Evolutionary conservation across 1,140 invertebrate genomes (phyloP).

Genomic region (Ceratina japonica): DNA sequence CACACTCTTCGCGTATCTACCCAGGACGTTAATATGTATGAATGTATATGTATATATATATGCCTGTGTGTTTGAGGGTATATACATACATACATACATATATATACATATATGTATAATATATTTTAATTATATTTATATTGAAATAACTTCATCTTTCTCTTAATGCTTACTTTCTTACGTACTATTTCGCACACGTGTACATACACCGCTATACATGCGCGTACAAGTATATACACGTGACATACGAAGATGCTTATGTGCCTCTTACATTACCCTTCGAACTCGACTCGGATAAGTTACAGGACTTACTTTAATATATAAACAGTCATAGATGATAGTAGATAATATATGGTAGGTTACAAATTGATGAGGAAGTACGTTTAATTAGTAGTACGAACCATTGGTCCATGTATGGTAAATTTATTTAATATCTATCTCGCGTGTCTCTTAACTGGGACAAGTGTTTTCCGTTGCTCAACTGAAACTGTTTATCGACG

Average conservation of each 20-base stretch:
- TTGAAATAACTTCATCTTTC: constrained; percentile 68
- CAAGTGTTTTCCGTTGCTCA: constrained; percentile 22
- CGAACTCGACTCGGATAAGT: constrained; percentile 55
- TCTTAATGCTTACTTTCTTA: constrained; percentile 65
- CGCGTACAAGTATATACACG: constrained; percentile 43
- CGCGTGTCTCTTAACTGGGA: constrained; percentile 29
- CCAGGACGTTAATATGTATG: constrained; percentile 61
- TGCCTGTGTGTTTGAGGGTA: too few species aligned
- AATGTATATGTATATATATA: too few species aligned
- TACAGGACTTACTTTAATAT: constrained; percentile 64
- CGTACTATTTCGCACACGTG: constrained; percentile 45
- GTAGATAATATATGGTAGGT: constrained; percentile 60
- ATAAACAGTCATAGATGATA: constrained; percentile 60
- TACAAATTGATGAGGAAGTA: constrained; percentile 62
- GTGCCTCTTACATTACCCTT: constrained; percentile 28
- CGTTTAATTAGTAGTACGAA: constrained; percentile 54
- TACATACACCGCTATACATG: constrained; percentile 31
- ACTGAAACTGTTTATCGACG: constrained; percentile 47
- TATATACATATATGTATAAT: neutral
- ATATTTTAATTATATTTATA: constrained; percentile 76
- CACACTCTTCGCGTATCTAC: constrained; percentile 65
- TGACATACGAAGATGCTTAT: constrained; percentile 46
- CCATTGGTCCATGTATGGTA: constrained; percentile 58
- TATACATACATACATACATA: too few species aligned
- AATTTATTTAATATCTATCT: constrained; percentile 34